Percentiles rank a stretch among this genome's conserved stretches.
phyloP scores from a whole-genome alignment of 2,888 invertebrate genomes.

The Chymomyza caudatula region DNA sequence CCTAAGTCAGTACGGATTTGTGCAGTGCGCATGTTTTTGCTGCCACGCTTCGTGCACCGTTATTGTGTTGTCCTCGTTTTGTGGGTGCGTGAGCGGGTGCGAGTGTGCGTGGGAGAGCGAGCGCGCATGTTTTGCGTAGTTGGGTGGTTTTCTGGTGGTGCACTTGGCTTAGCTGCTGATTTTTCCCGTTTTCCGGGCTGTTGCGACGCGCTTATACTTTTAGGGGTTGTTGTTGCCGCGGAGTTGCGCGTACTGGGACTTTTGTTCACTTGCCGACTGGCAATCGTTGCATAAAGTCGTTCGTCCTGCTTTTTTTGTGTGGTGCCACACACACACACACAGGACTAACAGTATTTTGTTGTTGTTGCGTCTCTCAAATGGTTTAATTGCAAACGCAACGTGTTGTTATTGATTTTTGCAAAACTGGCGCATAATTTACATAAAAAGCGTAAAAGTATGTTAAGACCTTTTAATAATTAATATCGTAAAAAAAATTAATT shows the following conservation, averaged over 20 bases:
- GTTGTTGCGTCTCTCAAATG: conserved; percentile 27
- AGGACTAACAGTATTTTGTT: conserved; percentile 7
- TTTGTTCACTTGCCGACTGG: conserved; percentile 41
- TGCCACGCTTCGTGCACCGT: conserved; percentile 36
- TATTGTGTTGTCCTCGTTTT: conserved; percentile 25
- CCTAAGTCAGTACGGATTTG: conserved; percentile 27
- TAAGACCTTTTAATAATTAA: background rate
- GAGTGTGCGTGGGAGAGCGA: conserved; percentile 20
- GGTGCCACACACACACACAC: no score
- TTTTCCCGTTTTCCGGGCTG: background rate
- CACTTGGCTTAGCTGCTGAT: conserved; percentile 59
- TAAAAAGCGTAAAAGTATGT: background rate
- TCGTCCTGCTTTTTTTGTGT: background rate
- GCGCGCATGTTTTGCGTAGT: conserved; percentile 49
- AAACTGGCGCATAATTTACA: background rate
- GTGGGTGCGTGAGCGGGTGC: conserved; percentile 8
- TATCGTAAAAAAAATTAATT: background rate
- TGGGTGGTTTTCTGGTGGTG: conserved; percentile 50
- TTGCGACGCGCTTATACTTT: conserved; percentile 41
- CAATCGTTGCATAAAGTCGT: conserved; percentile 35
- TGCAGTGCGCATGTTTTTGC: conserved; percentile 41
- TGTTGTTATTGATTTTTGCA: conserved; percentile 57
- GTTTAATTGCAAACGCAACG: conserved; percentile 45
- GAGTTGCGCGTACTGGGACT: conserved; percentile 59
- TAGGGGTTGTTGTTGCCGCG: conserved; percentile 66